phyloP scores from a whole-genome alignment of 2,113 vertebrate species.

The Xiphias gladius region DNA sequence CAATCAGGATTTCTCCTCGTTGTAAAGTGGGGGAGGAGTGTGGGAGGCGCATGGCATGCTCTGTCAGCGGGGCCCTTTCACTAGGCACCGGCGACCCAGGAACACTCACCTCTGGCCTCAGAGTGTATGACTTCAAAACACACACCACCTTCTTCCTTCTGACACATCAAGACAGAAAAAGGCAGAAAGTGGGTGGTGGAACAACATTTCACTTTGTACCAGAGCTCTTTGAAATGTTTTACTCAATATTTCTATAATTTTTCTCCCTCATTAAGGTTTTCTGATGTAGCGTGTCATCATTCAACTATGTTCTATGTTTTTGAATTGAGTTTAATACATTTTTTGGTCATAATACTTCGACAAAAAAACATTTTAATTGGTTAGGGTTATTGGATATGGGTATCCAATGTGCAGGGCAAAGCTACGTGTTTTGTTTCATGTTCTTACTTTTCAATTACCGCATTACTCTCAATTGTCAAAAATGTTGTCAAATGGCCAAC shows the following conservation, averaged over 20 bases:
- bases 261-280: not conserved
- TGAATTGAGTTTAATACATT: not conserved
- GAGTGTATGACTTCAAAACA: constrained; percentile 83
- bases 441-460: not conserved
- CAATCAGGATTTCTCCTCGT: constrained; percentile 88
- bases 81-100: constrained; percentile 77
- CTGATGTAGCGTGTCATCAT: not conserved
- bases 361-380: not conserved
- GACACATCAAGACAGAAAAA: constrained; percentile 12
- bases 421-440: not conserved
- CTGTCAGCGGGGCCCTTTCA: constrained; percentile 81
- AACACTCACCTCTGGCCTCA: constrained; percentile 66
- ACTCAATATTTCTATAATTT: not conserved
- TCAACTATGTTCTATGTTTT: not conserved
- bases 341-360: not conserved
- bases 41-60: constrained; percentile 72
- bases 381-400: not conserved
- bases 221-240: not conserved
- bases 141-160: constrained; percentile 88
- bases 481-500: not conserved
- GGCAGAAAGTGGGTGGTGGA: not conserved
- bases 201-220: not conserved
- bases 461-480: not conserved
- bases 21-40: constrained; percentile 82
- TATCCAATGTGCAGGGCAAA: too few species aligned